Conservation (phyloP, 2,888 invertebrate species). For the Autographa gamma region DNA sequence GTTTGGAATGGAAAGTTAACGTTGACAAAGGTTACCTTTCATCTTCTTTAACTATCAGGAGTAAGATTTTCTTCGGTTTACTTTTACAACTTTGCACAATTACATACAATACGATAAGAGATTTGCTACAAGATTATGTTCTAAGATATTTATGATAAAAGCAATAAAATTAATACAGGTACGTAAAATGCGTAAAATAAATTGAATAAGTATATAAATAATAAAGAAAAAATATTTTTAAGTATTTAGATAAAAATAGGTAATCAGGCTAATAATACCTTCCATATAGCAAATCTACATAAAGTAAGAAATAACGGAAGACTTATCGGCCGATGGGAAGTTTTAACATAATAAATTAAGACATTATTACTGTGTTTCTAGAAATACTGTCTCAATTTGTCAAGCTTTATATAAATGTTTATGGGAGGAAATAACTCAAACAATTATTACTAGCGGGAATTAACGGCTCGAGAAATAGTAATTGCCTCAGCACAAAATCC, state of each 20-base stretch:
- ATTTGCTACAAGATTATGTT: not conserved
- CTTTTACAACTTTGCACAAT: slow-evolving; percentile 24
- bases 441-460: slow-evolving; percentile 17
- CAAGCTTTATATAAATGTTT: slow-evolving; percentile 14
- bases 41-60: slow-evolving; percentile 69
- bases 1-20: slow-evolving; percentile 81
- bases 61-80: slow-evolving; percentile 59
- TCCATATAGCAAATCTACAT: not conserved
- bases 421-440: slow-evolving; percentile 6
- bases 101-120: not conserved
- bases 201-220: too few species aligned
- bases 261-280: not conserved
- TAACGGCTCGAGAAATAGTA: slow-evolving; percentile 7
- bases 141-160: not conserved
- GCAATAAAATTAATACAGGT: too few species aligned
- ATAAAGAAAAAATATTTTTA: too few species aligned
- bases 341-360: not conserved
- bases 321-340: not conserved
- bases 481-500: slow-evolving; percentile 18
- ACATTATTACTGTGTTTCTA: slow-evolving; percentile 9
- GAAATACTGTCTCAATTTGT: slow-evolving; percentile 28
- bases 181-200: too few species aligned
- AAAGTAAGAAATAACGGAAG: not conserved
- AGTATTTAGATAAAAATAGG: too few species aligned
- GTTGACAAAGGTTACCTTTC: slow-evolving; percentile 69